Evolutionary conservation across 2,888 invertebrate genomes (phyloP).

Genomic region (Ophioninae sp.): DNA sequence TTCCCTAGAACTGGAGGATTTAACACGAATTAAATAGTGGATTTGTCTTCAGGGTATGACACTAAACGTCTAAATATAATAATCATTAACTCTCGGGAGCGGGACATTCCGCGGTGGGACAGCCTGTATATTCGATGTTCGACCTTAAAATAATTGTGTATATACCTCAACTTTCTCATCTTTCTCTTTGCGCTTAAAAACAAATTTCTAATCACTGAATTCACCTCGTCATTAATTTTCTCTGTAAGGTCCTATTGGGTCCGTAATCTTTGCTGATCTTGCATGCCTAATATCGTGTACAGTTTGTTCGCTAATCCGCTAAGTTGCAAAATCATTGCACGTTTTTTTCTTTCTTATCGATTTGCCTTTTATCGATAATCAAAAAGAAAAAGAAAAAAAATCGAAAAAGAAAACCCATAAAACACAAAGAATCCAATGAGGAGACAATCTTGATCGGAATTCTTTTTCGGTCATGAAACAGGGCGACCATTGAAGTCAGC

Average conservation of each 20-base stretch:
- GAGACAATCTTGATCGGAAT: slow-evolving; percentile 13
- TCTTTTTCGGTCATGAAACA: slow-evolving; percentile 72
- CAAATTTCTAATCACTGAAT: neutral
- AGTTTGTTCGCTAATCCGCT: slow-evolving; percentile 1
- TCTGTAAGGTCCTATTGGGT: neutral
- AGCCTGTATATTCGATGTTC: too few species aligned
- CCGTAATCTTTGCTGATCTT: slow-evolving; percentile 17
- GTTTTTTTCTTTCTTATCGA: slow-evolving; percentile 28
- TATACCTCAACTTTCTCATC: neutral
- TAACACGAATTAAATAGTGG: too few species aligned
- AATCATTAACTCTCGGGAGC: too few species aligned
- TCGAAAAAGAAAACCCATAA: too few species aligned
- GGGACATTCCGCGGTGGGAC: too few species aligned
- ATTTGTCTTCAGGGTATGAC: too few species aligned
- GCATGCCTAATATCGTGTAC: slow-evolving; percentile 41
- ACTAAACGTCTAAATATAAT: too few species aligned
- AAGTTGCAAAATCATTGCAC: slow-evolving; percentile 28
- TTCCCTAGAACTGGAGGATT: too few species aligned
- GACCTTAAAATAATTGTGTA: too few species aligned
- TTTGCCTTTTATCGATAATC: neutral
- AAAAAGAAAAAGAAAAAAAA: slow-evolving; percentile 6
- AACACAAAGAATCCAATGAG: neutral
- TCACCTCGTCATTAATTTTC: neutral
- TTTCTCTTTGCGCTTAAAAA: neutral
- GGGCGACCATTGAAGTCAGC: slow-evolving; percentile 88